Percentiles rank a stretch among this genome's conserved stretches.
Conservation (phyloP, 2,113 vertebrate species). For the Otis tarda region DNA sequence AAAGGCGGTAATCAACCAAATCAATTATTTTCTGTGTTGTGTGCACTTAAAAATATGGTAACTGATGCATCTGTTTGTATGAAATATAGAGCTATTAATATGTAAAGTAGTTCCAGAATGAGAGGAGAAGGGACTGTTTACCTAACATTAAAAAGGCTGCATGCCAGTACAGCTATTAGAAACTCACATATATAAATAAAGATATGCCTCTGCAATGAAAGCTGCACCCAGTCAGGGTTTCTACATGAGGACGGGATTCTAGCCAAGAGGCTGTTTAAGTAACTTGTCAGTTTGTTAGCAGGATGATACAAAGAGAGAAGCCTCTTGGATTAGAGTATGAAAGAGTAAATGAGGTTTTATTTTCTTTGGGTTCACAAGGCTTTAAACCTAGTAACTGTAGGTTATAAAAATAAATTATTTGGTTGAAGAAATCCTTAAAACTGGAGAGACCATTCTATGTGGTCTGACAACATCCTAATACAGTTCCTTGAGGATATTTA, state of each 20-base stretch:
- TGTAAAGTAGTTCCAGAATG: not conserved
- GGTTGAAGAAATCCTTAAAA: not conserved
- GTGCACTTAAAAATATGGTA: not conserved
- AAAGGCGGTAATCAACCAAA: not conserved
- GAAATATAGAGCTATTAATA: not conserved
- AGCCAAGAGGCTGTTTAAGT: not conserved
- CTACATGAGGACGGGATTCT: not conserved
- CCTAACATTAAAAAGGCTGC: not conserved
- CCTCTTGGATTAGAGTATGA: not conserved
- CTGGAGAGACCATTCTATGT: not conserved
- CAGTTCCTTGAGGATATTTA: not conserved
- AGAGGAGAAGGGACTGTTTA: not conserved
- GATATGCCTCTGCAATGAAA: not conserved
- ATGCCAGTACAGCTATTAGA: not conserved
- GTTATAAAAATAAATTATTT: not conserved
- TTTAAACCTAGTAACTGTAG: not conserved
- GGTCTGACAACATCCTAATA: not conserved
- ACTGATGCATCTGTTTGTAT: not conserved
- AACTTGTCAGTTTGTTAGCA: not conserved
- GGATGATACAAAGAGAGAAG: not conserved
- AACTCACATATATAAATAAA: not conserved
- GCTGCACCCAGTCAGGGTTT: not conserved
- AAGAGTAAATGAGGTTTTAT: not conserved
- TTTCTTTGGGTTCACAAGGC: not conserved
- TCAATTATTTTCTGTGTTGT: not conserved